Evolutionary conservation across 2,888 invertebrate species (phyloP).

Genomic region (Nasonia oneida): DNA sequence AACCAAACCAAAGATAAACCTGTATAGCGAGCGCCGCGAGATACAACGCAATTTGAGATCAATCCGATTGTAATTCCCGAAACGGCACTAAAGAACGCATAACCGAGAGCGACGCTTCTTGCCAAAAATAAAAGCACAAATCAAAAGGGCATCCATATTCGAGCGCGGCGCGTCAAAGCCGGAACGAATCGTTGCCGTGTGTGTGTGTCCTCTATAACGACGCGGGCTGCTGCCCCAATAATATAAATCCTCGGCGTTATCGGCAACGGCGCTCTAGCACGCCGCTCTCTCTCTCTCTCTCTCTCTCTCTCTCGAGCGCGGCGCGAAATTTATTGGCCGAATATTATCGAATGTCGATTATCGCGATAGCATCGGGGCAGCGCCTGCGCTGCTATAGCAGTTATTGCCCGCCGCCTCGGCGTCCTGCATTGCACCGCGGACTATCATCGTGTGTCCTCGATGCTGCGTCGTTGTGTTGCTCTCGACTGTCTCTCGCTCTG

Average conservation of each 20-base stretch:
- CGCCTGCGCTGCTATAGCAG: slow-evolving; percentile 53
- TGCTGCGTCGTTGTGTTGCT: background rate
- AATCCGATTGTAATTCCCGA: slow-evolving; percentile 45
- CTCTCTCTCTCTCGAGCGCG: no score
- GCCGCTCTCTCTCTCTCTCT: background rate
- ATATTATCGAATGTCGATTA: slow-evolving; percentile 78
- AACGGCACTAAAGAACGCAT: slow-evolving; percentile 49
- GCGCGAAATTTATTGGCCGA: slow-evolving; percentile 75
- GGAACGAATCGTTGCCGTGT: slow-evolving; percentile 70
- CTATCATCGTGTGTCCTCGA: slow-evolving; percentile 28
- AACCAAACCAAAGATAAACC: slow-evolving; percentile 31
- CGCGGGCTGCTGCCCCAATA: slow-evolving; percentile 67
- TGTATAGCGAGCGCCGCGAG: background rate
- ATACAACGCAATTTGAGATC: slow-evolving; percentile 24
- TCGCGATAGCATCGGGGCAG: slow-evolving; percentile 75
- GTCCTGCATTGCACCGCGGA: background rate
- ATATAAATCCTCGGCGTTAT: slow-evolving; percentile 73
- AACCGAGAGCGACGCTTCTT: background rate
- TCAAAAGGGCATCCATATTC: background rate
- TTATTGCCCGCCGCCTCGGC: background rate
- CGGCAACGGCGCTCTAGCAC: slow-evolving; percentile 34
- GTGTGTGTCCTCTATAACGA: slow-evolving; percentile 40
- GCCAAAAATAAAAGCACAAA: slow-evolving; percentile 28
- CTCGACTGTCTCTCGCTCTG: background rate
- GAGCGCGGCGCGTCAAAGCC: slow-evolving; percentile 37